Percentiles rank a stretch among this genome's conserved stretches.
These are phyloP conservation scores for Tiliacea citrago DNA, from an alignment of 2,888 invertebrate species.

Conservation along the genomic window DNA sequence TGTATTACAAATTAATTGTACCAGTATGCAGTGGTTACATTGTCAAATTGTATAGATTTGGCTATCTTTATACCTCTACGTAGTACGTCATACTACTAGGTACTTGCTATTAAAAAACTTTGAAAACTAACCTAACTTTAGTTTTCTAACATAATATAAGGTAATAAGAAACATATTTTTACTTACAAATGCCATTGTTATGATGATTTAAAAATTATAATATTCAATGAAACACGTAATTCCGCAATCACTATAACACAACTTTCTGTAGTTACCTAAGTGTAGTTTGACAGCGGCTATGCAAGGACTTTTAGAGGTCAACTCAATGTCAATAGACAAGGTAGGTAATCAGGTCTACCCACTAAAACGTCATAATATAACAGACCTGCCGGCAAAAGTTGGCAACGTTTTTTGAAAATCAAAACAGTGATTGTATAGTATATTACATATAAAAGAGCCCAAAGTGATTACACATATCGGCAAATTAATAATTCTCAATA, in stretches of 20 bases:
- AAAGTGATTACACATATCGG: background rate
- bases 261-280: constrained; percentile 33
- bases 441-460: background rate
- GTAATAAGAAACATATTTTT: constrained; percentile 24
- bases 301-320: constrained; percentile 84
- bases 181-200: constrained; percentile 80
- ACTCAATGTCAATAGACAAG: constrained; percentile 81
- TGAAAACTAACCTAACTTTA: constrained; percentile 49
- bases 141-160: background rate
- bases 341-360: constrained; percentile 61
- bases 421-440: constrained; percentile 9
- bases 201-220: constrained; percentile 19
- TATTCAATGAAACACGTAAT: constrained; percentile 27
- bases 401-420: constrained; percentile 21
- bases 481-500: background rate
- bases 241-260: constrained; percentile 51
- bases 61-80: background rate
- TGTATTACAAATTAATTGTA: constrained; percentile 2
- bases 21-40: background rate
- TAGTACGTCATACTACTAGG: too few relatives aligned
- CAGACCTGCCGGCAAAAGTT: constrained; percentile 29
- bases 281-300: constrained; percentile 81
- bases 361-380: constrained; percentile 64
- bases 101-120: constrained; percentile 13
- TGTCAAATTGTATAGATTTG: background rate